These are phyloP conservation scores for Tiliqua scincoides DNA, from an alignment of 2,113 vertebrate species.

Conservation along the genomic window DNA sequence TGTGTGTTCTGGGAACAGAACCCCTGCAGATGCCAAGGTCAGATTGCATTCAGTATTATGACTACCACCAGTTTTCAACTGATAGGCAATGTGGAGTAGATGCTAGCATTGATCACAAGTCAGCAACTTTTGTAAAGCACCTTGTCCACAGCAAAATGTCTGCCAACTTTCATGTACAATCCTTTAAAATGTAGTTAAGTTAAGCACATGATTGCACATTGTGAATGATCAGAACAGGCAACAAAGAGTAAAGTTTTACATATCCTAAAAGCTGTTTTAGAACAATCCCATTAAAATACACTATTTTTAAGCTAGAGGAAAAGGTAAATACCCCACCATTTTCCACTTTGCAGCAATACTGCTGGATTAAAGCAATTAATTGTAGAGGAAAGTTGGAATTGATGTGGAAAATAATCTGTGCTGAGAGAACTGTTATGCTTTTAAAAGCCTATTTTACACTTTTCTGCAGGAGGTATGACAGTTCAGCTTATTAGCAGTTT, in stretches of 20 bases:
- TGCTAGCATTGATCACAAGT: neutral
- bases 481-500: constrained; percentile 47
- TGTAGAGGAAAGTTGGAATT: constrained; percentile 50
- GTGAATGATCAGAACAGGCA: constrained; percentile 30
- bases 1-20: too few relatives aligned
- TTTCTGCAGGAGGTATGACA: constrained; percentile 35
- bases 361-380: constrained; percentile 54
- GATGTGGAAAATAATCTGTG: constrained; percentile 52
- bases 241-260: constrained; percentile 18
- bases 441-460: constrained; percentile 46
- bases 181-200: neutral
- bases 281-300: constrained; percentile 22
- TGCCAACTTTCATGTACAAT: neutral
- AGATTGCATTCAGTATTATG: too few relatives aligned
- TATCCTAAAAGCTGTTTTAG: constrained; percentile 21
- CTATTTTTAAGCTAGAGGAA: constrained; percentile 51
- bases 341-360: constrained; percentile 42
- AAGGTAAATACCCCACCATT: constrained; percentile 48
- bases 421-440: constrained; percentile 38
- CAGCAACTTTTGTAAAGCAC: neutral
- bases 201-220: constrained; percentile 28
- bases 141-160: too few relatives aligned
- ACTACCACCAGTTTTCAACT: neutral
- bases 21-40: too few relatives aligned
- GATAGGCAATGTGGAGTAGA: neutral